phyloP scores from a whole-genome alignment of 2,113 vertebrate species.

The Miniopterus natalensis region DNA sequence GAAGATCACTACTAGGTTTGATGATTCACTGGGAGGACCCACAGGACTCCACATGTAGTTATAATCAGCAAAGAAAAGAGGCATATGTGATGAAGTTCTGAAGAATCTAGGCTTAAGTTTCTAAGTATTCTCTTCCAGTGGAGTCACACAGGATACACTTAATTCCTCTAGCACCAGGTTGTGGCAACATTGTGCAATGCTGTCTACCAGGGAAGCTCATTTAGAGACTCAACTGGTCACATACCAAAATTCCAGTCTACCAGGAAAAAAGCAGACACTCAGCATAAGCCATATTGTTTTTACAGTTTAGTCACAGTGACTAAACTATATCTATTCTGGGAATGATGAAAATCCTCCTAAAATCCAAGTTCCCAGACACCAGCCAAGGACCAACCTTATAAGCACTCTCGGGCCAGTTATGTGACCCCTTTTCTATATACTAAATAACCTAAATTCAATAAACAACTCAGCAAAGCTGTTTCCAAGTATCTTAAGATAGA shows the following conservation, averaged over 20 bases:
- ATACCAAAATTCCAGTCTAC: conserved; percentile 27
- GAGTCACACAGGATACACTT: background rate
- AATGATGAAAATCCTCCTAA: background rate
- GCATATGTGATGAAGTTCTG: background rate
- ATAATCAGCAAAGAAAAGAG: background rate
- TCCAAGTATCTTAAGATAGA: background rate
- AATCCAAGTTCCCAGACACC: conserved; percentile 15
- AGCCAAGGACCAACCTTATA: background rate
- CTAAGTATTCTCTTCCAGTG: background rate
- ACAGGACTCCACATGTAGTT: background rate
- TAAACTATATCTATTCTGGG: background rate
- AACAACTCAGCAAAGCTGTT: background rate
- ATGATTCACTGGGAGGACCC: background rate
- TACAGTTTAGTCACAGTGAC: conserved; percentile 1
- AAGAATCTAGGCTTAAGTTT: background rate
- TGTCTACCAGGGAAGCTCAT: background rate
- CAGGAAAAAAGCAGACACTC: conserved; percentile 27
- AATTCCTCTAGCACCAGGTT: background rate
- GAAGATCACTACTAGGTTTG: background rate
- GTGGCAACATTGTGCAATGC: background rate
- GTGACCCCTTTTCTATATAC: background rate
- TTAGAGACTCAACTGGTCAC: background rate
- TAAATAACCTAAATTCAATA: background rate
- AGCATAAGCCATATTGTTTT: background rate
- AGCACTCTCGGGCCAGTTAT: background rate